These are phyloP conservation scores for Strix occidentalis DNA, from an alignment of 2,797 vertebrate genomes.

Conservation along the genomic window DNA sequence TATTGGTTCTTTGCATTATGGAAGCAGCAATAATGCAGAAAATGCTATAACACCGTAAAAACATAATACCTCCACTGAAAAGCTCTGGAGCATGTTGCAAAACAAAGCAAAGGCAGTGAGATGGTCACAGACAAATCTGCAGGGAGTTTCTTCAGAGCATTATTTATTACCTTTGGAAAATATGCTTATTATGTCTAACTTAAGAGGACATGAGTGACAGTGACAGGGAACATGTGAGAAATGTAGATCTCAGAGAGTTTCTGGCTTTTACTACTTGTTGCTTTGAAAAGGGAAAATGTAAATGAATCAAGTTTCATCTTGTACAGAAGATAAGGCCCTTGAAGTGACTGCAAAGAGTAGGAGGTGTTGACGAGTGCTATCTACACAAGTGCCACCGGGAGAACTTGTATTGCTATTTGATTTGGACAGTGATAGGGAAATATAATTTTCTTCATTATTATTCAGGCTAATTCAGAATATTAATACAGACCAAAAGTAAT, in stretches of 20 bases:
- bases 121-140: background rate
- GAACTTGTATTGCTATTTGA: conserved; percentile 31
- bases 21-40: background rate
- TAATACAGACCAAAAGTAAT: conserved; percentile 31
- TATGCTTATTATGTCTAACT: background rate
- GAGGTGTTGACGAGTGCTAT: background rate
- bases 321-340: conserved; percentile 35
- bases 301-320: conserved; percentile 32
- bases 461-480: conserved; percentile 28
- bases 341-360: background rate
- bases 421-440: background rate
- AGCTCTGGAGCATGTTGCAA: background rate
- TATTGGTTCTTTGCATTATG: background rate
- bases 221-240: background rate
- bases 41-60: background rate
- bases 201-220: background rate
- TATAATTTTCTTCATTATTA: conserved; percentile 3
- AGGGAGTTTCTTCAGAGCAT: background rate
- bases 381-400: background rate
- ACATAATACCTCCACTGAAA: background rate
- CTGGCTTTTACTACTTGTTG: background rate
- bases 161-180: background rate
- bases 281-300: background rate
- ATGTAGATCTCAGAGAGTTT: background rate
- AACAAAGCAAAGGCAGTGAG: background rate